Base-by-base conservation (phyloP, 2,113 vertebrate species). In the Chrysemys picta region DNA sequence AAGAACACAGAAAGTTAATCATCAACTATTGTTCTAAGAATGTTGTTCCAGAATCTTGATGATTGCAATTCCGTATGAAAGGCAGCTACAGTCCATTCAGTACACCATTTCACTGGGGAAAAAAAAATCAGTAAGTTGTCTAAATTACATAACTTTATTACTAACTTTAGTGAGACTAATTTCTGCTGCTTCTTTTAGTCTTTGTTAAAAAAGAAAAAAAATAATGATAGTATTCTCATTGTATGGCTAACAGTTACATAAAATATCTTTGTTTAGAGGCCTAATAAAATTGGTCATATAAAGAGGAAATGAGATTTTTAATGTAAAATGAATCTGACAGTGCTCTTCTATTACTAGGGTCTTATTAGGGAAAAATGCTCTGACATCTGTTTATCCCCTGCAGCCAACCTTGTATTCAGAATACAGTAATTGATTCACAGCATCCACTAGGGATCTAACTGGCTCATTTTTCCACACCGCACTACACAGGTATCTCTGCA, bases 381-480 rank as follows among this genome's bases (percentile, higher is more conserved):
- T 99, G 99, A 99, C 98, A 98, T 98, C 98, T 99, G 99, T 98
- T 99, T 99, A 98, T 99, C 98, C 98, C 98, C 98, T 97, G 98
- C 98, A 98, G 99, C 98, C 99, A 99, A 99, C 98, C 97, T 98
- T 98, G 99, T 99, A 99, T 99, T 98, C 98, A 98, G 99, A 99
- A 99, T 98, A 98, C 97, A 98, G 98, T 99, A 99, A 99, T 99
- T 99, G 99, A 99, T 99, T 99, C 99, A 97, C 98, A 98, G 97
- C 98, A 98, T 98, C 98, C 99, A 98, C 98, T 98, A 97, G 99
- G 99, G 99, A 98, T 98, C 98, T 98, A 94, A 98, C 98, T 98
- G 97, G 91, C 98, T 98, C 98, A 98, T 97, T 98, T 98, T 98
- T 98, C 98, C 98, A 98, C 98, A 98, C 98, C 95, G 76, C 97